These are phyloP conservation scores for Oryzias javanicus DNA, from an alignment of 2,113 vertebrate genomes.

Conservation along the genomic window DNA sequence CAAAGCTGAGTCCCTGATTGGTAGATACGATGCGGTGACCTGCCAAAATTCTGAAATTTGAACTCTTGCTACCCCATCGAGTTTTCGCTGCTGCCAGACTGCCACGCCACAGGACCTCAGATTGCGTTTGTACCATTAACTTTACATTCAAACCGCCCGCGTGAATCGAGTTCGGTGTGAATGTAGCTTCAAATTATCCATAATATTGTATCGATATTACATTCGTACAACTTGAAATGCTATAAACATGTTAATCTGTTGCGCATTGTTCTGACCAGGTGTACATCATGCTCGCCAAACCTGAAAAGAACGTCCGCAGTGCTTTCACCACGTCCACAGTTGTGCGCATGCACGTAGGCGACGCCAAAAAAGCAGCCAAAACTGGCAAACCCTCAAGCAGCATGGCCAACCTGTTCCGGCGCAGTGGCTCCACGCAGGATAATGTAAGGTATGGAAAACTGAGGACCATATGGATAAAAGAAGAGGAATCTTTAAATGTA, in stretches of 20 bases:
- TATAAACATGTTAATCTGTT: not conserved
- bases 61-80: no score
- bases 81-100: no score
- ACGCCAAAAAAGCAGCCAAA: conserved; percentile 88
- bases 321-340: conserved; percentile 97
- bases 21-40: no score
- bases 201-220: no score
- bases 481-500: not conserved
- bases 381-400: conserved; percentile 89
- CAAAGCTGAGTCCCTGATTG: no score
- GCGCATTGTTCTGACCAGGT: conserved; percentile 65
- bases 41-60: no score
- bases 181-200: no score
- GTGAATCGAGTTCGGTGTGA: no score
- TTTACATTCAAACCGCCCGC: no score
- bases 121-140: no score
- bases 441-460: conserved; percentile 85
- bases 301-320: conserved; percentile 94
- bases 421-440: conserved; percentile 88
- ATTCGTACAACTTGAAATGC: no score
- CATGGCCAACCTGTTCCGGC: conserved; percentile 92
- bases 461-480: not conserved
- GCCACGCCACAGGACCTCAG: no score
- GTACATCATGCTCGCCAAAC: conserved; percentile 98
- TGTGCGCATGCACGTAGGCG: conserved; percentile 96